Base-by-base conservation (phyloP, 1,140 invertebrate genomes). In the Popillia japonica region DNA sequence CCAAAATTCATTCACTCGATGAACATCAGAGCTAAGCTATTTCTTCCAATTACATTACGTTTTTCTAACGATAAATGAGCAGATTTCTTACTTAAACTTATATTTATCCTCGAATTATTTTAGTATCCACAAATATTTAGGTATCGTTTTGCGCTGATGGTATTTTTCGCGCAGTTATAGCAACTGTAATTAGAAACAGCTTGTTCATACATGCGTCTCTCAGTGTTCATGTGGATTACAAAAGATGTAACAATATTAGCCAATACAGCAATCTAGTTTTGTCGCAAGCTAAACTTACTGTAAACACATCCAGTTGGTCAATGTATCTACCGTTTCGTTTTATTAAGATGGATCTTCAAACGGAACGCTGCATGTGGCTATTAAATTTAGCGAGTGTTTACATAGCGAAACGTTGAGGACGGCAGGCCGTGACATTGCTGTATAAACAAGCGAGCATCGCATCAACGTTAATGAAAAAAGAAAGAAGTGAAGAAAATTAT, bases 371-470 rank as follows among this genome's bases (percentile, higher is more conserved):
- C 48, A 55, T 55, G 48, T 55, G 48, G 48, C 17, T 55, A 55
- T 55, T 55, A 55, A 55, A 55, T 55, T 55, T 55, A 55, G 48
- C 48, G 48, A 55, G 48, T 55, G 48, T 55, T 55, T 55, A 55
- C 17, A 55, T 17, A 55, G 48, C 48, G 48, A 55, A 55, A 55
- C 17, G 48, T 17, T 17, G 48, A 55, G 48, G 48, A 55, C 48
- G 48, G 48, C 48, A 55, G 48, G 14, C 48, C 48, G 14, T 55
- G 48, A 55, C 48, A 55, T 55, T 55, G 48, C 48, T 55, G 48
- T 55, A 55, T 55, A 55, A 55, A 55, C 48, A 55, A 17, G 4
- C 48, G 48, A 55, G 48, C 48, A 55, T 17, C 48, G 11, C 7
- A 55, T 17, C 48, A 17, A 55, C 14, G 48, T 55, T 55, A 55